Evolutionary conservation across 2,797 vertebrate genomes (phyloP).

Genomic region (Myotis planiceps): DNA sequence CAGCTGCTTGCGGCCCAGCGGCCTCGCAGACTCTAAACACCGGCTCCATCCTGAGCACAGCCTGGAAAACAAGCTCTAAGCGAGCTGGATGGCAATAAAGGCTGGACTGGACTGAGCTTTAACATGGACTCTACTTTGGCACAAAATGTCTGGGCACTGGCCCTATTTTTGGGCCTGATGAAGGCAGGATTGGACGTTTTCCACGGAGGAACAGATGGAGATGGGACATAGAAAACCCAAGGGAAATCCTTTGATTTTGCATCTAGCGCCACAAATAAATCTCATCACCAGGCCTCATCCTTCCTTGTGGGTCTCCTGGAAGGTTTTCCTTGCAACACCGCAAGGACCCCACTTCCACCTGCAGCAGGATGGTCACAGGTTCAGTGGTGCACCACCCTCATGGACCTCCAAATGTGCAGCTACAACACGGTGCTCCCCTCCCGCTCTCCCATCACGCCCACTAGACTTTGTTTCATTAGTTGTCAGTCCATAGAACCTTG

Average conservation of each 20-base stretch:
- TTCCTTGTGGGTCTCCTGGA: not conserved
- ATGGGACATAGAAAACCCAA: not conserved
- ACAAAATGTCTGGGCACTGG: not conserved
- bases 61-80: not conserved
- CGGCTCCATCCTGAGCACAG: not conserved
- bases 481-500: not conserved
- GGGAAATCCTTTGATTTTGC: not conserved
- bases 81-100: not conserved
- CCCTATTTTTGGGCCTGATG: not conserved
- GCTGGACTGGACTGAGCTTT: not conserved
- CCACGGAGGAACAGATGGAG: not conserved
- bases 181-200: not conserved
- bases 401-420: fast-evolving
- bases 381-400: fast-evolving
- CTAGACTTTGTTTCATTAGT: fast-evolving
- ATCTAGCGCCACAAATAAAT: not conserved
- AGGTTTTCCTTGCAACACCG: not conserved
- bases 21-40: not conserved
- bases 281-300: not conserved
- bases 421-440: fast-evolving
- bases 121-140: not conserved
- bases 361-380: not conserved
- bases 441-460: fast-evolving
- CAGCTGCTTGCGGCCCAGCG: not conserved
- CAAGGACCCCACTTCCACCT: not conserved